Base-by-base conservation (phyloP, 2,888 invertebrate genomes). In the Lathronympha strigana region DNA sequence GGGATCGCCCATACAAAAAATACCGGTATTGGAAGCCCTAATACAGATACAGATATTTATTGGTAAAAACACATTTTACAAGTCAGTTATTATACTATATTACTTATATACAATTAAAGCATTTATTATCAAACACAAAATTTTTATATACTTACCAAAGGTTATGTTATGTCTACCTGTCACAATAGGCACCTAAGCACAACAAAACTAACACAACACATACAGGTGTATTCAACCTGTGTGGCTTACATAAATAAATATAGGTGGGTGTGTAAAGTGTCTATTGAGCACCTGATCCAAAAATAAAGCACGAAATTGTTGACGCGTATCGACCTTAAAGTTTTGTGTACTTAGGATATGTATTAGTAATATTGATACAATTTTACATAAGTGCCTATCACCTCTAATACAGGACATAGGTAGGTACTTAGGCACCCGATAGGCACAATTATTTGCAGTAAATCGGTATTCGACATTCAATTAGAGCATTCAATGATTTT, bases 161-260 rank as follows among this genome's bases (percentile, higher is more conserved):
- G n/a, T n/a, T n/a, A n/a, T n/a, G n/a, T n/a, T 40, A 40, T 28
- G 8, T 28, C 6, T 19, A 40, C 8, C 2, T 9, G 9, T 23
- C 47, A 47, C 23, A 23, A 25, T 47, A 47, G 47, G 21, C 23
- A 47, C 36, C 36, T 43, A 43, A 45, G 5, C 23, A 21, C n/a
- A 6, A 25, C 23, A 47, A n/a, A n/a, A n/a, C n/a, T n/a, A n/a
- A n/a, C 47, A 23, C n/a, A 47, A 47, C 47, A 13, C 47, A 47
- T n/a, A 47, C 47, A 47, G n/a, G 23, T 8, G 47, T n/a, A 47
- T 47, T 47, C 23, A 23, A 47, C 51, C 51, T 51, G 51, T 28
- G 31, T 31, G 51, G 51, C 19, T 51, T 51, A 51, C 31, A 21
- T 51, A 51, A 17, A 33, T 51, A 51, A 51, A 51, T 17, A 31